phyloP scores from a whole-genome alignment of 2,888 invertebrate species.

The Phrixothrix hirtus region DNA sequence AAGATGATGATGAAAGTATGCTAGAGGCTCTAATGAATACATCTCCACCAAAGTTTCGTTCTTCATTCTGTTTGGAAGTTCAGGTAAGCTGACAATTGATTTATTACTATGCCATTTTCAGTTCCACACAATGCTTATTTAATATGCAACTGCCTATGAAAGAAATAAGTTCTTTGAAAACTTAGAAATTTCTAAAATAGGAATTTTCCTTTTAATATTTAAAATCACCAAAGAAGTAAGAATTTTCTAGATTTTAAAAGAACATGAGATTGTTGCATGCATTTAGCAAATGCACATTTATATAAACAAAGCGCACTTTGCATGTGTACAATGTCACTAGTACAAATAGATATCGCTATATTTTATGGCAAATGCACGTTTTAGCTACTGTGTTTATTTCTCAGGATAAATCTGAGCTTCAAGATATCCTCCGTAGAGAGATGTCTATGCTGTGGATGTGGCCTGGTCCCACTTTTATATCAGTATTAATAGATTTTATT shows the following conservation, averaged over 20 bases:
- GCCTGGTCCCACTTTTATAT: slow-evolving; percentile 49
- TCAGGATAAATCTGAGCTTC: slow-evolving; percentile 47
- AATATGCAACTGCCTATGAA: slow-evolving; percentile 23
- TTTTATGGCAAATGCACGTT: slow-evolving; percentile 39
- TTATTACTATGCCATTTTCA: slow-evolving; percentile 48
- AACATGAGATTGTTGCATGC: neutral
- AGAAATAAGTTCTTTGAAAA: slow-evolving; percentile 8
- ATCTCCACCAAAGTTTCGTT: slow-evolving; percentile 43
- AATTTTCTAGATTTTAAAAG: neutral
- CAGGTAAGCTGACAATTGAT: slow-evolving; percentile 52
- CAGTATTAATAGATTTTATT: slow-evolving; percentile 51
- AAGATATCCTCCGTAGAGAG: slow-evolving; percentile 50
- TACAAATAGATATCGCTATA: slow-evolving; percentile 8
- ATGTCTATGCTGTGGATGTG: slow-evolving; percentile 52
- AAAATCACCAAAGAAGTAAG: neutral
- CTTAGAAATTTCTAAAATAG: neutral
- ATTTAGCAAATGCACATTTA: neutral
- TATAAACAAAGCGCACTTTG: neutral
- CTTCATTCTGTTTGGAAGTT: slow-evolving; percentile 52
- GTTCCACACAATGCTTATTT: slow-evolving; percentile 46
- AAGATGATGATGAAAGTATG: slow-evolving; percentile 72
- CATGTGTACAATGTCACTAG: neutral
- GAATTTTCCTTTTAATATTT: neutral
- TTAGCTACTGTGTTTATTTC: slow-evolving; percentile 50
- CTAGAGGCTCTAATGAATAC: slow-evolving; percentile 55